Conservation (phyloP, 2,113 vertebrate genomes). For the Pollachius pollachius region DNA sequence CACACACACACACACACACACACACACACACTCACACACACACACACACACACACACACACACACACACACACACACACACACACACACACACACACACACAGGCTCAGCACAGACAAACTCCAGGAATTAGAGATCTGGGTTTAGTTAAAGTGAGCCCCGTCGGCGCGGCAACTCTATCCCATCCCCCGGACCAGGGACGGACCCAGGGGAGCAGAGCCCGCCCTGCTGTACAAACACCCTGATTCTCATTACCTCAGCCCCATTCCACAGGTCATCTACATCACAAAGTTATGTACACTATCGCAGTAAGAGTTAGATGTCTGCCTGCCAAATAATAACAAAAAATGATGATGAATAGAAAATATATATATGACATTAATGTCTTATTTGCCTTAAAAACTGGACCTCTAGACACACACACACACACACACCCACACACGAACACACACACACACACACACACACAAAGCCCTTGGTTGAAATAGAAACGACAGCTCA, state of each 20-base stretch:
- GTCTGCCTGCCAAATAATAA: too few relatives aligned
- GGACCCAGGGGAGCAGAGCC: not conserved
- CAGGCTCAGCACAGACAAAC: too few relatives aligned
- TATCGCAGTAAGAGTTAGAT: too few relatives aligned
- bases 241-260: too few relatives aligned
- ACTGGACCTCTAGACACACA: slow-evolving; percentile 5
- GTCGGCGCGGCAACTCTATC: slow-evolving; percentile 55
- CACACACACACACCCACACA: not conserved
- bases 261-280: too few relatives aligned
- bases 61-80: slow-evolving; percentile 9
- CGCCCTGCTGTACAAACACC: too few relatives aligned
- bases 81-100: not conserved
- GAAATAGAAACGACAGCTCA: slow-evolving; percentile 30
- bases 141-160: slow-evolving; percentile 59
- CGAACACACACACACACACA: not conserved
- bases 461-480: not conserved
- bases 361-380: not conserved
- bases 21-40: not conserved
- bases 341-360: not conserved
- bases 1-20: not conserved
- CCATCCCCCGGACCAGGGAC: slow-evolving; percentile 34
- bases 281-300: too few relatives aligned
- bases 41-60: not conserved
- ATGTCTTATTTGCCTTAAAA: not conserved
- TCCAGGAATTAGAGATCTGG: slow-evolving; percentile 69